Conservation (phyloP, 1,140 invertebrate genomes). For the Brachionus asplanchnoidis region DNA sequence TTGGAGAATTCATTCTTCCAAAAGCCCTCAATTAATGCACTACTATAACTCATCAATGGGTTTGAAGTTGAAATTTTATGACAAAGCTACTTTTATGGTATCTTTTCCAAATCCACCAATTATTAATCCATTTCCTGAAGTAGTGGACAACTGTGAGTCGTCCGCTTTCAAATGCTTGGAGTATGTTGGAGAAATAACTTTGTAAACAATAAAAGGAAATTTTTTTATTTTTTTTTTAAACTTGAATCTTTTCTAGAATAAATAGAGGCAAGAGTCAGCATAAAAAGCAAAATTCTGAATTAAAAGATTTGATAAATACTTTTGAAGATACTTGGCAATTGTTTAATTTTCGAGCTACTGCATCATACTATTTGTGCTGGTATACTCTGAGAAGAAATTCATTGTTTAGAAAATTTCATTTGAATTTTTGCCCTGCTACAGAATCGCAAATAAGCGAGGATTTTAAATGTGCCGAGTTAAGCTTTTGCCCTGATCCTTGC, state of each 20-base stretch:
- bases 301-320: not conserved
- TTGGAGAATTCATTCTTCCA: not conserved
- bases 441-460: not conserved
- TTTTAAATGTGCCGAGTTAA: slow-evolving; percentile 3
- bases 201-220: not conserved
- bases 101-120: not conserved
- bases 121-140: not conserved
- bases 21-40: not conserved
- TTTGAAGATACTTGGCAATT: not conserved
- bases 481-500: not conserved
- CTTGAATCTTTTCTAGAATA: not conserved
- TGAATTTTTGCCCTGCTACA: not conserved
- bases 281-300: not conserved
- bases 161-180: not conserved
- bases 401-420: not conserved
- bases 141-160: not conserved
- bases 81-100: not conserved
- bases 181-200: not conserved
- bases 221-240: not conserved
- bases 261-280: not conserved
- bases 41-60: not conserved
- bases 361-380: slow-evolving; percentile 11
- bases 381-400: not conserved
- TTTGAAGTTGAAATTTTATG: not conserved
- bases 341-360: slow-evolving; percentile 16